Percentiles rank a stretch among this genome's conserved stretches.
Conservation (phyloP, 2,113 vertebrate genomes). For the Cygnus atratus region DNA sequence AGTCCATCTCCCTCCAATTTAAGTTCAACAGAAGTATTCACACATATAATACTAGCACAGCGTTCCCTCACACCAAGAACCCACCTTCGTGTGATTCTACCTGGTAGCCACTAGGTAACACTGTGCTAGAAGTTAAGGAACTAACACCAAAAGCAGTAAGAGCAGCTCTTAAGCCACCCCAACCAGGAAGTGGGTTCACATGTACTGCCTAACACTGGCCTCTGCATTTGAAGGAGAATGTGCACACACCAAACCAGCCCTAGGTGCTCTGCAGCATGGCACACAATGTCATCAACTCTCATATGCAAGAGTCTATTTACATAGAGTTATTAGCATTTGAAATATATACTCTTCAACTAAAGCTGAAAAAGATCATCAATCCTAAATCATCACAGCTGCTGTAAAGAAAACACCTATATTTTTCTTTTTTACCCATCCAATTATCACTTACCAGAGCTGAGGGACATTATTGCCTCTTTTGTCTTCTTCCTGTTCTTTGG, state of each 20-base stretch:
- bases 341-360: background rate
- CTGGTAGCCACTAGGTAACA: background rate
- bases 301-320: background rate
- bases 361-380: background rate
- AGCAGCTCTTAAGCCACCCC: background rate
- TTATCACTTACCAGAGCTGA: background rate
- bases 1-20: background rate
- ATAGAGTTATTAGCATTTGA: background rate
- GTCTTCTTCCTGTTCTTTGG: background rate
- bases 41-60: fast-evolving
- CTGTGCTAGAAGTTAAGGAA: background rate
- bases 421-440: background rate
- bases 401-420: background rate
- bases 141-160: fast-evolving
- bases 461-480: background rate
- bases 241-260: background rate
- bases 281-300: background rate
- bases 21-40: background rate
- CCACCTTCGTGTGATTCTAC: background rate
- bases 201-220: fast-evolving
- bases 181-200: background rate
- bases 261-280: fast-evolving
- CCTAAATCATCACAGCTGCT: fast-evolving
- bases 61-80: fast-evolving
- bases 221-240: too few relatives aligned